Conservation (phyloP, 2,888 invertebrate species). For the Aspidiotus rigidus region DNA sequence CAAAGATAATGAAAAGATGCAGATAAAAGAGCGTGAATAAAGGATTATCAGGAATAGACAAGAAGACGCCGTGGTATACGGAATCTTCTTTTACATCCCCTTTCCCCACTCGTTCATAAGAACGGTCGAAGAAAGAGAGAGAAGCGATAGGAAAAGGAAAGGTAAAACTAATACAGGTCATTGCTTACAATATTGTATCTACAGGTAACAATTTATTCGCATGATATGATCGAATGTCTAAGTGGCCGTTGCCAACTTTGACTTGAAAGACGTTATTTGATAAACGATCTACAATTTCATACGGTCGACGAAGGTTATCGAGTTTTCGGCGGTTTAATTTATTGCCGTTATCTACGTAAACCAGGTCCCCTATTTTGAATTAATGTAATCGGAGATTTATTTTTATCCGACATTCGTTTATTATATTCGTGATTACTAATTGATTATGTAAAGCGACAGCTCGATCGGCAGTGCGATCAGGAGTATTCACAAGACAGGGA, state of each 20-base stretch:
- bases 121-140: no score
- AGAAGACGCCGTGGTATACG: no score
- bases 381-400: not conserved
- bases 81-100: no score
- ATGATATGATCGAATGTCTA: not conserved
- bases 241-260: conserved; percentile 2
- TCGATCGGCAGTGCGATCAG: not conserved
- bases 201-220: not conserved
- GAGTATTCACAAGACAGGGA: not conserved
- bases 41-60: no score
- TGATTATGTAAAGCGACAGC: not conserved
- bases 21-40: no score
- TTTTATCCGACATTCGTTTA: not conserved
- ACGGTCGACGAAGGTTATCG: not conserved
- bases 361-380: not conserved
- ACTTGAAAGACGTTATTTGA: conserved; percentile 7
- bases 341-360: not conserved
- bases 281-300: not conserved
- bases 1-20: no score
- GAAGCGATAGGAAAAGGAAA: no score
- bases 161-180: not conserved
- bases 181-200: not conserved
- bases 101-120: no score
- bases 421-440: conserved; percentile 4
- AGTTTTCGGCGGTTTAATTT: not conserved